Conservation (phyloP, 2,797 vertebrate genomes). For the Coccyzus lansbergi region DNA sequence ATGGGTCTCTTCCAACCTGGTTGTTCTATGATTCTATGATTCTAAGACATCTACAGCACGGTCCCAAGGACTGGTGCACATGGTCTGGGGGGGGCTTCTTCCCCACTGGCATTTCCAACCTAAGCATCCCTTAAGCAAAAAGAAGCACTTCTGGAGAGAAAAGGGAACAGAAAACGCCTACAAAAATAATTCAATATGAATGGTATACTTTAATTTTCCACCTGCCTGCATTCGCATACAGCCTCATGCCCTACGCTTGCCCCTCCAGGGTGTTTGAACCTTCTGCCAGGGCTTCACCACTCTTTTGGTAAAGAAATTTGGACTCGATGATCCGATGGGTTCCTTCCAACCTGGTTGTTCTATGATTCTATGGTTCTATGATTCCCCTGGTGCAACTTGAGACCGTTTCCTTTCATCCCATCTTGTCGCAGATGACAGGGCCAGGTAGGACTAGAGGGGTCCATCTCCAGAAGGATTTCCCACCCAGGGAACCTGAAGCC, state of each 20-base stretch:
- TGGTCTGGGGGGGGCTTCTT: rapidly evolving
- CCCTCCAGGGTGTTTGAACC: too few species aligned
- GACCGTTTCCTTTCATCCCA: too few species aligned
- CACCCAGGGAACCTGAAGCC: background rate
- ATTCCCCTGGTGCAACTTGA: too few species aligned
- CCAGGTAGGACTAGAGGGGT: background rate
- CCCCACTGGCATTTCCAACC: background rate
- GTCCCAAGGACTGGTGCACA: rapidly evolving
- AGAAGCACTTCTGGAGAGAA: background rate
- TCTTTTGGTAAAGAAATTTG: too few species aligned
- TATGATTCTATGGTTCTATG: too few species aligned
- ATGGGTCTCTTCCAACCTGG: too few species aligned
- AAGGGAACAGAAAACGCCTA: background rate
- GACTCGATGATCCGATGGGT: too few species aligned
- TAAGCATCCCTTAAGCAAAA: background rate
- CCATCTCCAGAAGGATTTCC: background rate
- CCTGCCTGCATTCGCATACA: background rate
- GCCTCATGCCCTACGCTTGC: background rate
- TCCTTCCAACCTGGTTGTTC: too few species aligned
- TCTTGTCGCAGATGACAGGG: background rate
- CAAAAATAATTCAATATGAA: background rate
- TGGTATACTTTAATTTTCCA: background rate
- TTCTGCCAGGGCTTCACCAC: too few species aligned
- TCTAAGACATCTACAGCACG: too few species aligned
- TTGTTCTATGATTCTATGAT: too few species aligned